A percentile compares a stretch with the other conserved stretches of the same genome.
phyloP scores from a whole-genome alignment of 2,113 vertebrate genomes.

The Gavialis gangeticus region DNA sequence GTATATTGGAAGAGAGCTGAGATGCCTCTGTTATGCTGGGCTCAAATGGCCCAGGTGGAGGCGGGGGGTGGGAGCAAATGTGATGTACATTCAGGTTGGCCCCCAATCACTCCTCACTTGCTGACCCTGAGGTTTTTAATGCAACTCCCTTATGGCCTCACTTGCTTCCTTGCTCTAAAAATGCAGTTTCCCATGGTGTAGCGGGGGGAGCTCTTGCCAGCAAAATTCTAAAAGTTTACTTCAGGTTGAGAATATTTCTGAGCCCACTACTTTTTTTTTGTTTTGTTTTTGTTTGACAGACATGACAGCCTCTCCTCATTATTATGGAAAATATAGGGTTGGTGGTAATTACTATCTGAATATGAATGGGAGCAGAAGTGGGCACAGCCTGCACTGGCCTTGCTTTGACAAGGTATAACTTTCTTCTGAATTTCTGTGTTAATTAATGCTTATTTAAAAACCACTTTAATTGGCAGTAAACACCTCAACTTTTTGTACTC shows the following conservation, averaged over 20 bases:
- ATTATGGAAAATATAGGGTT: slow-evolving; percentile 96
- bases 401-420: slow-evolving; percentile 93
- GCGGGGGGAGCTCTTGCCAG: background rate
- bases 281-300: slow-evolving; percentile 87
- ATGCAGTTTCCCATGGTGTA: background rate
- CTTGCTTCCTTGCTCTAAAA: accelerated
- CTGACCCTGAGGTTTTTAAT: background rate
- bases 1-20: background rate
- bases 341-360: slow-evolving; percentile 90
- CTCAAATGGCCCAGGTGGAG: background rate
- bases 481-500: slow-evolving; percentile 92
- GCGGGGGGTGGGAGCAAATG: background rate
- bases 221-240: slow-evolving; percentile 79
- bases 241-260: slow-evolving; percentile 77
- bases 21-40: background rate
- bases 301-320: slow-evolving; percentile 89
- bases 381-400: slow-evolving; percentile 89
- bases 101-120: background rate
- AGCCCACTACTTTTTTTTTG: slow-evolving; percentile 67
- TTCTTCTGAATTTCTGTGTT: slow-evolving; percentile 91
- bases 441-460: slow-evolving; percentile 91
- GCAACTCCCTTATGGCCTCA: background rate
- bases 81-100: background rate
- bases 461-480: slow-evolving; percentile 92
- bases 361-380: slow-evolving; percentile 89